Conservation (phyloP, 2,797 vertebrate genomes). For the Esox lucius region DNA sequence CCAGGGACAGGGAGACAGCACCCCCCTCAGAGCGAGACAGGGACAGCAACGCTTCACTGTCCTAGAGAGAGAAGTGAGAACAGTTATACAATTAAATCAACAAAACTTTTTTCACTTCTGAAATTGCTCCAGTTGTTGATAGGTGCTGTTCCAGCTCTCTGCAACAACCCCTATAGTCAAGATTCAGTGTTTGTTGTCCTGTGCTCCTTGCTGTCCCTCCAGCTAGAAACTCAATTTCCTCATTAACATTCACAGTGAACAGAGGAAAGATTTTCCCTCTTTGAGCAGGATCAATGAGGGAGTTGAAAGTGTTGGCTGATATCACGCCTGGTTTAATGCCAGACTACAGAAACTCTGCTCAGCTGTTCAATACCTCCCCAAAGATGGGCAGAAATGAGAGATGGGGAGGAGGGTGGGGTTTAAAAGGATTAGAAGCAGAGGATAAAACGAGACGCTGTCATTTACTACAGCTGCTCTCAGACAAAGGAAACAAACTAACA, state of each 20-base stretch:
- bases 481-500: constrained; percentile 3
- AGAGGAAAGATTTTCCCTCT: neutral
- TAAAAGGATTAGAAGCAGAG: constrained; percentile 19
- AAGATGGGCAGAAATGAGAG: neutral
- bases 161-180: neutral
- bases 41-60: constrained; percentile 80
- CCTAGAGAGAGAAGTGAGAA: constrained; percentile 60
- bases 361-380: neutral
- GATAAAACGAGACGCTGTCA: neutral
- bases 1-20: constrained; percentile 77
- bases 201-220: constrained; percentile 34
- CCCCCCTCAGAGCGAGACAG: constrained; percentile 79
- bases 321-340: constrained; percentile 43
- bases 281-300: constrained; percentile 1
- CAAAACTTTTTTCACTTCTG: neutral
- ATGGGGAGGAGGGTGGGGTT: constrained; percentile 13
- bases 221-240: constrained; percentile 33
- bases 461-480: neutral
- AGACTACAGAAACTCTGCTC: constrained; percentile 22
- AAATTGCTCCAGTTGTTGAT: neutral
- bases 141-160: neutral
- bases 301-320: constrained; percentile 29
- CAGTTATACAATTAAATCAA: neutral
- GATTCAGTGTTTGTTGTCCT: constrained; percentile 1
- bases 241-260: constrained; percentile 47